Conservation (phyloP, 2,888 invertebrate genomes). For the Morpho deidamia region DNA sequence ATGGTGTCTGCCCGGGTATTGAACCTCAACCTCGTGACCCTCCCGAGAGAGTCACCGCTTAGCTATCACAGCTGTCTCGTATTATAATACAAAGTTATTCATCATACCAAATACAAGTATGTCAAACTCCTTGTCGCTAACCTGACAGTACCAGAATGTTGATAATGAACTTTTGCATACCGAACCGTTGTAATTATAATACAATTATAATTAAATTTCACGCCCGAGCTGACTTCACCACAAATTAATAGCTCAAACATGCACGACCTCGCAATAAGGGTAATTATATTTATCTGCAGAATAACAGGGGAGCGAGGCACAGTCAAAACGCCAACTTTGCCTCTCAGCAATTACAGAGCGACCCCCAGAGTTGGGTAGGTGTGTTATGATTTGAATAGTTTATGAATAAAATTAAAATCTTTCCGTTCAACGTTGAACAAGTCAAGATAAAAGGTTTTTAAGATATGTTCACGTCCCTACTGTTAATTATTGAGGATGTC, state of each 20-base stretch:
- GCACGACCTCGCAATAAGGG: conserved; percentile 5
- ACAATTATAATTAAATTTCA: conserved; percentile 6
- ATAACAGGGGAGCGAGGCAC: conserved; percentile 5
- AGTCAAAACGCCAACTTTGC: conserved; percentile 7
- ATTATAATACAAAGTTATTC: too few relatives aligned
- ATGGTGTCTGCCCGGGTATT: too few relatives aligned
- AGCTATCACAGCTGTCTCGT: too few relatives aligned
- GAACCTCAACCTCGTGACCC: too few relatives aligned
- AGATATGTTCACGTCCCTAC: too few relatives aligned
- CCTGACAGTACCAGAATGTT: background rate
- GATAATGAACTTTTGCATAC: background rate
- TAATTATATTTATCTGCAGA: conserved; percentile 12
- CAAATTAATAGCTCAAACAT: conserved; percentile 10
- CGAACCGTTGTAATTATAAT: conserved; percentile 7
- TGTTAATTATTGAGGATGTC: too few relatives aligned
- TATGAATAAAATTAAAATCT: too few relatives aligned
- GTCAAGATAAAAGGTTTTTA: too few relatives aligned
- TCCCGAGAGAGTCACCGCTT: too few relatives aligned
- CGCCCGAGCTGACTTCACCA: background rate
- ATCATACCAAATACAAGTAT: too few relatives aligned
- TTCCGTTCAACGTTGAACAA: too few relatives aligned
- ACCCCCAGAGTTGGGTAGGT: conserved; percentile 2
- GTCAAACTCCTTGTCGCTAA: too few relatives aligned
- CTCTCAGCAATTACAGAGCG: background rate
- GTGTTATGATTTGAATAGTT: conserved; percentile 11